Evolutionary conservation across 2,888 invertebrate genomes (phyloP), one percentile per base, ranked within the genome.

Genomic region (Amorpha juglandis): DNA sequence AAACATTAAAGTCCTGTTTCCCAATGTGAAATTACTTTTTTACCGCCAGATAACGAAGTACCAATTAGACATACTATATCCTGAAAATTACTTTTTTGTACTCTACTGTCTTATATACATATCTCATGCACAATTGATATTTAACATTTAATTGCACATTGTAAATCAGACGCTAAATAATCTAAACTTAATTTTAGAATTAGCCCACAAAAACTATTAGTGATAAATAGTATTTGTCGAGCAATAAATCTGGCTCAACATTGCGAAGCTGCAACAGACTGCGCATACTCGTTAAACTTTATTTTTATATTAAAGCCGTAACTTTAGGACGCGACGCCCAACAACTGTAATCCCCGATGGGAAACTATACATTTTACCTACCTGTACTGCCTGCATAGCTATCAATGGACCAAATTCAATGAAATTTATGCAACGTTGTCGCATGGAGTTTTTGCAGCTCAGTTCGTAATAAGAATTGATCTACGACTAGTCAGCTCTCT

Each of bases 271-370:
- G 87, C 89, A 86, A 79, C 91, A 88, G 83, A 82, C 88, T 89
- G 90, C 83, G 81, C 80, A 76, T 80, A 79, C 87, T 87, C 90
- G 90, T 91, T 88, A 90, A 89, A 91, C 87, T 91, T 92, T 91
- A 91, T 91, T 91, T 91, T 91, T 91, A 89, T 89, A 90, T 90
- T 88, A 88, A 89, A 87, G 80, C 88, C 88, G 90, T 91, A 91
- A 92, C 90, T 91, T 83, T 80, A 76, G 80, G 77, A 79, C 81
- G 83, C 78, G 80, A 82, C 83, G 78, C 79, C 82, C 80, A 82
- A 84, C 80, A 82, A 83, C 82, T 86, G 84, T 90, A 90, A 91
- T 90, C 88, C 89, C 77, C 73, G 82, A 76, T 78, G 79, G 81
- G 82, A 83, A 81, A 78, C 78, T 77, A 35, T 74, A 78, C 83